Base-by-base conservation (phyloP, 2,113 vertebrate species). In the Columbina picui region DNA sequence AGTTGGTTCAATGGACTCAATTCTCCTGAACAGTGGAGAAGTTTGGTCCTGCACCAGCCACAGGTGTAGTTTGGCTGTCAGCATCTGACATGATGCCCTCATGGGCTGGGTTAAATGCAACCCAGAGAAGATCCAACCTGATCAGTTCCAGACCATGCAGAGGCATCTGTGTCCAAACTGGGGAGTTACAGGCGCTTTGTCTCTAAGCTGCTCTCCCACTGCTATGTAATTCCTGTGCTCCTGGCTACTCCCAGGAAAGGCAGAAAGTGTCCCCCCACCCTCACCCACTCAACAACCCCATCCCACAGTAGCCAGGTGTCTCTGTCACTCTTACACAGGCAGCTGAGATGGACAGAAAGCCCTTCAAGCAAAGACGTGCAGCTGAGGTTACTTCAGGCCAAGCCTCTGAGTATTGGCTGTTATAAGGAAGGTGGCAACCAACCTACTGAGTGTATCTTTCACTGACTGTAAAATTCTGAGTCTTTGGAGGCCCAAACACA, bases 151-250 rank as follows among this genome's bases (percentile, higher is more conserved):
- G 53, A 57, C 29, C 38, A 26, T 1, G 0, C 53, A 32, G 20
- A 32, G 20, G 10, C 39, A 55, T 15, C 49, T 18, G 25, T 14
- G 15, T 38, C 61, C 47, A 39, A 49, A 32, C n/a, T 3, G 12
- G 23, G 26, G 21, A 53, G 20, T 8, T 32, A 27, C 0, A 0
- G 7, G 7, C 0, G 0, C 22, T 82, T 87, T 38, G 17, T 60
- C 19, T 90, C 15, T 43, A 19, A 32, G 29, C 1, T n/a, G 21
- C 9, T 69, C 49, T 69, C 12, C 22, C 21, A 6, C 49, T 64
- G 34, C 22, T 34, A 9, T 41, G 34, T 29, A 34, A 65, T 39
- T 84, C 26, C 45, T 43, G n/a, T 60, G 49, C 30, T 68, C 25
- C 68, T 49, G 64, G 11, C 26, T 52, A 2, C 23, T 52, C 30